Base-by-base conservation (phyloP, 2,113 vertebrate genomes). In the Limnothrissa miodon region DNA sequence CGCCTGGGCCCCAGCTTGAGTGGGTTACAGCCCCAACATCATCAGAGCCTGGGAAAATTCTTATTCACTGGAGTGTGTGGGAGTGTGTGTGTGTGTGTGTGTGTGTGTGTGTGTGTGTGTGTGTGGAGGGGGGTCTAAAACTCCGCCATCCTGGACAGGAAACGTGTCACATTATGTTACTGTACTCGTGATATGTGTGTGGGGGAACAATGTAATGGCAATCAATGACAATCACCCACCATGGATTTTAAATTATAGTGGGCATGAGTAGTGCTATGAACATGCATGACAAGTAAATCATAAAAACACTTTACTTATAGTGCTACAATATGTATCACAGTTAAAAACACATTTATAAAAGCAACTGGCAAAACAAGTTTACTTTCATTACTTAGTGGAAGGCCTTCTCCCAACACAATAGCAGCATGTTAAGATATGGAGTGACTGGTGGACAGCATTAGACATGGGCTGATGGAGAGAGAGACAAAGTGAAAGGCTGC, bases 11-110 rank as follows among this genome's bases (percentile, higher is more conserved):
- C 10, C 6, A 25, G 9, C 25, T n/a, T 45, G 79, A 62, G 62
- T 82, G 80, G 80, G 62, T 80, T 84, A 79, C 83, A 78, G 29
- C 29, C 13, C 29, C 66, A 15, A 33, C 29, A 53, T 81, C 83
- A 84, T 84, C 85, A 79, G 85, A 89, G 82, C 87, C 81, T 87
- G 87, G 87, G 87, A 89, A 89, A 89, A 86, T 74, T 74, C 66
- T 36, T 74, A 74, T 33, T 74, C 66, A 74, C 66, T 74, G 66
- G 66, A 74, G 66, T 4, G 42, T n/a, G n/a, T n/a, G n/a, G n/a
- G n/a, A n/a, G n/a, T n/a, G n/a, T n/a, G n/a, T n/a, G n/a, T n/a
- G n/a, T n/a, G n/a, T n/a, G n/a, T n/a, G n/a, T n/a, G n/a, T n/a
- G n/a, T n/a, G n/a, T n/a, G n/a, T n/a, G n/a, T n/a, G n/a, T n/a